Evolutionary conservation across 2,888 invertebrate species (phyloP).

Genomic region (Fragum sueziense): DNA sequence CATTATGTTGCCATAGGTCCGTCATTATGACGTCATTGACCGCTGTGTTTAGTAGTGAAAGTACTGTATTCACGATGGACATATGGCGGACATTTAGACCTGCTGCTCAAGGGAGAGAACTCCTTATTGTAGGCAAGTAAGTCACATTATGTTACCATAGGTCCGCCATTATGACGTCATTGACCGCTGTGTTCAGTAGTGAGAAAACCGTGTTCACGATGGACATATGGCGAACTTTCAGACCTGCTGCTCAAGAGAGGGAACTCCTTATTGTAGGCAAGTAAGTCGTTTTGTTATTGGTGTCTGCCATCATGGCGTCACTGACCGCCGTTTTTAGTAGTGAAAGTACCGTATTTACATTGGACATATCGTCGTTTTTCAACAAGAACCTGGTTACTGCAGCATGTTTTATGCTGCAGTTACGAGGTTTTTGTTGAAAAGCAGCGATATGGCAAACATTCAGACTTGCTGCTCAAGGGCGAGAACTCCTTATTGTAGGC

Average conservation of each 20-base stretch:
- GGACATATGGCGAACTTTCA: constrained; percentile 63
- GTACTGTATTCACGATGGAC: constrained; percentile 71
- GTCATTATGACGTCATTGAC: constrained; percentile 71
- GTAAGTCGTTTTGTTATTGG: too few species aligned
- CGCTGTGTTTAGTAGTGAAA: constrained; percentile 68
- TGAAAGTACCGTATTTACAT: constrained; percentile 69
- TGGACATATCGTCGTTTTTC: too few species aligned
- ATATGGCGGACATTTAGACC: constrained; percentile 60
- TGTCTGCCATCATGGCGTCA: constrained; percentile 69
- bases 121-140: constrained; percentile 64
- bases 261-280: constrained; percentile 65
- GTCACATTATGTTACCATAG: too few species aligned
- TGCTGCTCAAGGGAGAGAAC: constrained; percentile 57
- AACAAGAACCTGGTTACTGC: too few species aligned
- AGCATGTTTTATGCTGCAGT: too few species aligned
- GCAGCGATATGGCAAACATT: constrained; percentile 61
- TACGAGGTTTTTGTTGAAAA: too few species aligned
- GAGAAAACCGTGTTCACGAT: constrained; percentile 70
- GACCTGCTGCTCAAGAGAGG: constrained; percentile 53
- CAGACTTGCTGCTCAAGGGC: constrained; percentile 47
- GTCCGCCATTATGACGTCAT: constrained; percentile 69
- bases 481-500: constrained; percentile 65
- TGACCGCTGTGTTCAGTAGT: constrained; percentile 69
- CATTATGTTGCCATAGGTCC: too few species aligned
- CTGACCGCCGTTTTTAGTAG: constrained; percentile 69